Base-by-base conservation (phyloP, 53 echinoderm and acorn worm species). In the Paracentrotus lividus region DNA sequence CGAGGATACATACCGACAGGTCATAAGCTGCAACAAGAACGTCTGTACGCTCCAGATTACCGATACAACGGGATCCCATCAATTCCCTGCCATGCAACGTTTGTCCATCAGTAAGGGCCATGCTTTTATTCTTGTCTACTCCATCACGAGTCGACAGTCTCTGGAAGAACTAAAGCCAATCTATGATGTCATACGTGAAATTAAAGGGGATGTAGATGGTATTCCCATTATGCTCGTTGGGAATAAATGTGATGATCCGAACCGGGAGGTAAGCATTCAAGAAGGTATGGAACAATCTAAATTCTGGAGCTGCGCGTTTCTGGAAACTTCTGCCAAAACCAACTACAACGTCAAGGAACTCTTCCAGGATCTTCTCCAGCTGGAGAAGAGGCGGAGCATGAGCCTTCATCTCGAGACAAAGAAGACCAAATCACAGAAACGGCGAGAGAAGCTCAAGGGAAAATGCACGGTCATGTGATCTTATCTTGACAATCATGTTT, bases 271-370 rank as follows among this genome's bases (percentile, higher is more conserved):
- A 33, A 96, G 95, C 33, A 97, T 97, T 44, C 96, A 97, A 49
- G 96, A 99, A 66, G 99, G 99, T 6, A 96, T 96, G 96, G 97
- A 97, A 86, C 97, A 97, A 29, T 97, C 99, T 5, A 97, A 97
- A 59, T 81, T 93, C 8, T 99, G 99, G 99, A 94, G 93, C 47
- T 99, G 99, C 84, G 96, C 99, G 15, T 99, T 99, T 69, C 88
- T 99, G 23, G 99, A 99, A 64, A 99, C 99, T 20, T 99, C 99
- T 42, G 99, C 99, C 15, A 99, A 99, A 88, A 99, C 99, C 61
- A 99, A 99, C 77, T 99, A 97, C 96, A 99, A 99, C 66, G 99
- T 99, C 56, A 99, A 99, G 84, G 99, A 99, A 96, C 97, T 99
- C 61, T 99, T 99, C 93, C 99, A 99, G 61, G 97, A 99, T 93